These are phyloP conservation scores for Lithophane leautieri DNA, from an alignment of 2,888 invertebrate species.

Conservation along the genomic window DNA sequence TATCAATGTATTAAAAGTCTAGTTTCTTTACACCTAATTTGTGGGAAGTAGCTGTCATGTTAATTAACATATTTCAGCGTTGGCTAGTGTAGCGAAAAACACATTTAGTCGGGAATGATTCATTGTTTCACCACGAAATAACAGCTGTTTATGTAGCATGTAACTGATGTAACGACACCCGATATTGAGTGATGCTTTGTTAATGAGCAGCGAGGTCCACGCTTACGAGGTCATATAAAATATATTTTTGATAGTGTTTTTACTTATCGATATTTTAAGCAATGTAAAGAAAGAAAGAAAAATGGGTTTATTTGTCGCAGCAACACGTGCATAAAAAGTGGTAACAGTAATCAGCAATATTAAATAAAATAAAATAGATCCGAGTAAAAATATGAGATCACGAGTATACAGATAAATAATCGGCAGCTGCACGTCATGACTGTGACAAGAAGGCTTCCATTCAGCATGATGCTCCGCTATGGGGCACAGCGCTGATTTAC, in stretches of 20 bases:
- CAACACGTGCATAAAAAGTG: no score
- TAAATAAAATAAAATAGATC: no score
- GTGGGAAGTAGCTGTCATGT: slow-evolving; percentile 31
- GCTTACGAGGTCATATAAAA: not conserved
- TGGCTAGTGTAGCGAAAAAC: slow-evolving; percentile 55
- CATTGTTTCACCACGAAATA: slow-evolving; percentile 53
- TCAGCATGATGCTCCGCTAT: no score
- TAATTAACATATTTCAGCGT: slow-evolving; percentile 26
- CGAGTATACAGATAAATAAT: no score
- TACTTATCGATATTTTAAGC: not conserved
- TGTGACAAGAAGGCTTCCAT: no score
- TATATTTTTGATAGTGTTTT: slow-evolving; percentile 7
- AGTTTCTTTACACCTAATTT: slow-evolving; percentile 3
- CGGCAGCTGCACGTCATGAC: no score
- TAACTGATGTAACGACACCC: slow-evolving; percentile 48
- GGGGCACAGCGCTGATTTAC: no score
- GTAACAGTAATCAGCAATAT: no score
- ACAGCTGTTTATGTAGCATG: slow-evolving; percentile 46
- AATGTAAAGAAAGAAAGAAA: no score
- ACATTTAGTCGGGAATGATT: slow-evolving; percentile 53
- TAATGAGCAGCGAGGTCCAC: slow-evolving; percentile 33
- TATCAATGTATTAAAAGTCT: not conserved
- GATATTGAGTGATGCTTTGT: slow-evolving; percentile 38
- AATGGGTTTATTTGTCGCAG: no score
- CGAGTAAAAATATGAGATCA: no score